Evolutionary conservation across 2,113 vertebrate genomes (phyloP).

Genomic region (Sciurus niger): DNA sequence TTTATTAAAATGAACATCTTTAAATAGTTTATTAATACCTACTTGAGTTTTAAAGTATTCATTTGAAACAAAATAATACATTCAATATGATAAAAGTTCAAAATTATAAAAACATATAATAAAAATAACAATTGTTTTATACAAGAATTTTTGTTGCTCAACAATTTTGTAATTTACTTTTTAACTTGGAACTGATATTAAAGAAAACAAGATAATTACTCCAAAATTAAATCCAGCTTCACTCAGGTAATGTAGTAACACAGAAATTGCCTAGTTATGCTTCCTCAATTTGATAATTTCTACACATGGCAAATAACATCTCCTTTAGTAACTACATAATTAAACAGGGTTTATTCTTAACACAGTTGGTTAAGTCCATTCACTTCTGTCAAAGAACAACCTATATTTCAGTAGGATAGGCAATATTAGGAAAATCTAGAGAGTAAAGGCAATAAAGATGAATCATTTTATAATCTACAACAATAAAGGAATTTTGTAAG

Average conservation of each 20-base stretch:
- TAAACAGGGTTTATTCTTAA: background rate
- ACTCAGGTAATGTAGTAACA: background rate
- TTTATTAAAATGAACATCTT: conserved; percentile 10
- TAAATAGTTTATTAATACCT: conserved; percentile 6
- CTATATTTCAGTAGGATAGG: background rate
- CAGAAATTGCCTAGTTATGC: background rate
- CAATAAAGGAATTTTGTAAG: conserved; percentile 6
- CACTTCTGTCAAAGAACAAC: background rate
- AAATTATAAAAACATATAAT: conserved; percentile 55
- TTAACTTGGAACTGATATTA: conserved; percentile 44
- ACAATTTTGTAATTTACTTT: background rate
- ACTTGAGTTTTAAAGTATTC: conserved; percentile 10
- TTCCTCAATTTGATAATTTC: conserved; percentile 15
- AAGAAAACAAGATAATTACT: conserved; percentile 40
- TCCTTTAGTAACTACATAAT: background rate
- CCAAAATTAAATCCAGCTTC: conserved; percentile 36
- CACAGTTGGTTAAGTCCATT: background rate
- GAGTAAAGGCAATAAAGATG: background rate
- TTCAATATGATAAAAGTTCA: background rate
- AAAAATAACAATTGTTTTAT: background rate
- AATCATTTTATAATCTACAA: conserved; percentile 54
- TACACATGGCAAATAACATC: background rate
- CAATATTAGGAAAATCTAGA: conserved; percentile 37
- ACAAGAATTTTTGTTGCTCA: background rate
- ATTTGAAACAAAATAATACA: conserved; percentile 30